Conservation (phyloP, 1,140 invertebrate genomes). For the Helicoverpa armigera region DNA sequence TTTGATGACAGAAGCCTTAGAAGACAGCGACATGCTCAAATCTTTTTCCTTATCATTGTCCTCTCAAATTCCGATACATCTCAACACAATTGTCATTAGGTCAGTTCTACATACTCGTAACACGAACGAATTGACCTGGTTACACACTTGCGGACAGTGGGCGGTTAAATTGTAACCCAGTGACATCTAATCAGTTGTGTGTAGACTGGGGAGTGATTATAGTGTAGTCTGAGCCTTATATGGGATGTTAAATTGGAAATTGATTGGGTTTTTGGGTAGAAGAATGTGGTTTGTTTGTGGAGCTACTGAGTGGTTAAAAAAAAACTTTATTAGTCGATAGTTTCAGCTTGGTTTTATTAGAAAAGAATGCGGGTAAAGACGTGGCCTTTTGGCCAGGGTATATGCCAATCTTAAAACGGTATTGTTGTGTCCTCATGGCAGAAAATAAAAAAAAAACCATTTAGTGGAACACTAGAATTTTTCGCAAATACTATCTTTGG, state of each 20-base stretch:
- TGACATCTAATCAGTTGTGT: not conserved
- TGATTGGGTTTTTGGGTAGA: not conserved
- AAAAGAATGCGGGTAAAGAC: too few relatives aligned
- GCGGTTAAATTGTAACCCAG: constrained; percentile 27
- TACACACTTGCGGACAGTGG: constrained; percentile 27
- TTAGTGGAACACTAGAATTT: too few relatives aligned
- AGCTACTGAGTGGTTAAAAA: too few relatives aligned
- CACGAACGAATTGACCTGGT: constrained; percentile 1
- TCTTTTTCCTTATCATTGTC: not conserved
- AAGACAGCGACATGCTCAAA: too few relatives aligned
- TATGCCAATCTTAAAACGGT: too few relatives aligned
- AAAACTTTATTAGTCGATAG: too few relatives aligned
- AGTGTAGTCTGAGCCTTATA: constrained; percentile 12
- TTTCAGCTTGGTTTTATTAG: too few relatives aligned
- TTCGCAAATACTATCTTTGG: too few relatives aligned
- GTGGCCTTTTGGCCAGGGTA: too few relatives aligned
- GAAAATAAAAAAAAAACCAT: too few relatives aligned
- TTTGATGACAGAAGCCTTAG: too few relatives aligned
- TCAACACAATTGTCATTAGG: constrained; percentile 10
- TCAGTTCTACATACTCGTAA: constrained; percentile 2
- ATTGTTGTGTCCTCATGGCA: too few relatives aligned
- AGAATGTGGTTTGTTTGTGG: not conserved
- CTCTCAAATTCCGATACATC: not conserved
- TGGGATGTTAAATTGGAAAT: not conserved
- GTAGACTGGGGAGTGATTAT: not conserved